phyloP scores from a whole-genome alignment of 2,888 invertebrate species.

The Chorisops tibialis region DNA sequence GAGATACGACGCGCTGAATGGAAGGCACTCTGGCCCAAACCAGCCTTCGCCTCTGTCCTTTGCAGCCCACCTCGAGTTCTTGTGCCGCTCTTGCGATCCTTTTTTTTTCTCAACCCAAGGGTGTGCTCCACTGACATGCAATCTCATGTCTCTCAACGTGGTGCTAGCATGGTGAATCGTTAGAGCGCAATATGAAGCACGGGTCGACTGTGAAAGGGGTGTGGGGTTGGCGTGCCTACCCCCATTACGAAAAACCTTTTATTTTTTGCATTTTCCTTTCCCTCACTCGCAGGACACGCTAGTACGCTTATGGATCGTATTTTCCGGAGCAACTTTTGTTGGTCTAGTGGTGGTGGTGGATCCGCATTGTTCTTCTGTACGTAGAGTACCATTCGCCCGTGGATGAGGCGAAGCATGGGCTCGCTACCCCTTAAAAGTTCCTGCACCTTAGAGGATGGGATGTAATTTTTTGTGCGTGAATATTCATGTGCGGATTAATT shows the following conservation, averaged over 20 bases:
- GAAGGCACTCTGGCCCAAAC: background rate
- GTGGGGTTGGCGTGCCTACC: background rate
- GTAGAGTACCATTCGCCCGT: background rate
- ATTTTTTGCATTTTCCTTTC: background rate
- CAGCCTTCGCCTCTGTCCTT: background rate
- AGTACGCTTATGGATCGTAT: background rate
- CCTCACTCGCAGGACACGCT: background rate
- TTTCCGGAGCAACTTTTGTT: background rate
- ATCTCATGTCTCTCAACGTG: constrained; percentile 22
- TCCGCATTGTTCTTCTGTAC: background rate
- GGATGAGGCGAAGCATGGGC: background rate
- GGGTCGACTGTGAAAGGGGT: constrained; percentile 25
- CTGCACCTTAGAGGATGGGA: constrained; percentile 12
- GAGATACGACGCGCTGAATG: background rate
- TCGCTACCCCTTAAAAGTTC: constrained; percentile 12
- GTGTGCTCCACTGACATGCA: constrained; percentile 30
- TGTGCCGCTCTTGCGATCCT: constrained; percentile 18
- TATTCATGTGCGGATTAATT: constrained; percentile 33
- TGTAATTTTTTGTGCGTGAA: constrained; percentile 33
- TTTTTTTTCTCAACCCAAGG: constrained; percentile 27
- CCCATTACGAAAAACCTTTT: background rate
- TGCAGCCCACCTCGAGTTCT: too few relatives aligned
- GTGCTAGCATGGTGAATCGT: constrained; percentile 6
- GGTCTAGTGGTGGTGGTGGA: background rate
- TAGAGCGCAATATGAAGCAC: background rate